Evolutionary conservation across 2,888 invertebrate genomes (phyloP).

Genomic region (Nemurella pictetii): DNA sequence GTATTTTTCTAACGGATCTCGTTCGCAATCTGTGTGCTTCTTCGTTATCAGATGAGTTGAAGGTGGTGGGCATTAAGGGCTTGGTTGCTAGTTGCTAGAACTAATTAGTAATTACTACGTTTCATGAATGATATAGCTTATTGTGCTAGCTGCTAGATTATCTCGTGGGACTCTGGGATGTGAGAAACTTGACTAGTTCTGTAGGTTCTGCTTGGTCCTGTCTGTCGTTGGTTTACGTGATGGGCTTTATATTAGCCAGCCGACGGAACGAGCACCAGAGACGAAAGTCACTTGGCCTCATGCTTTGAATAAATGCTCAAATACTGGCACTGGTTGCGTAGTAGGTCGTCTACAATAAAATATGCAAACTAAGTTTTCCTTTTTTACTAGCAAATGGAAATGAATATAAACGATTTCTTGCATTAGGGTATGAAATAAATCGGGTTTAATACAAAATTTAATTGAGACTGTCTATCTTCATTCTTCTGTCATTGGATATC

Average conservation of each 20-base stretch:
- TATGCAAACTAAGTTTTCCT: too few relatives aligned
- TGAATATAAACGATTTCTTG: too few relatives aligned
- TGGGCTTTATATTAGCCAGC: neutral
- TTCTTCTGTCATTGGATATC: too few relatives aligned
- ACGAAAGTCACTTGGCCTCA: neutral
- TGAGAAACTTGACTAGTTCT: neutral
- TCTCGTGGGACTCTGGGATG: neutral
- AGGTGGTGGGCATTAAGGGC: neutral
- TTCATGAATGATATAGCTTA: neutral
- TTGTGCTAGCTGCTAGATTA: neutral
- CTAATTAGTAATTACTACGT: neutral
- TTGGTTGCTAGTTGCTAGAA: neutral
- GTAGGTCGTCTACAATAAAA: too few relatives aligned
- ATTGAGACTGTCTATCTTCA: too few relatives aligned
- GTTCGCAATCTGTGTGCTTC: neutral
- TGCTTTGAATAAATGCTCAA: neutral
- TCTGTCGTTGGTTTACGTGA: neutral
- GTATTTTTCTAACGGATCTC: neutral
- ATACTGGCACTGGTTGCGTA: too few relatives aligned
- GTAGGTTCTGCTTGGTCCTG: neutral
- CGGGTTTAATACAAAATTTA: too few relatives aligned
- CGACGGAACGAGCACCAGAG: neutral
- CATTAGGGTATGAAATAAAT: too few relatives aligned
- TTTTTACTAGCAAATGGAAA: too few relatives aligned
- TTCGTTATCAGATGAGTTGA: neutral